Evolutionary conservation across 2,888 invertebrate species (phyloP).

Genomic region (Cosmopolites sordidus): DNA sequence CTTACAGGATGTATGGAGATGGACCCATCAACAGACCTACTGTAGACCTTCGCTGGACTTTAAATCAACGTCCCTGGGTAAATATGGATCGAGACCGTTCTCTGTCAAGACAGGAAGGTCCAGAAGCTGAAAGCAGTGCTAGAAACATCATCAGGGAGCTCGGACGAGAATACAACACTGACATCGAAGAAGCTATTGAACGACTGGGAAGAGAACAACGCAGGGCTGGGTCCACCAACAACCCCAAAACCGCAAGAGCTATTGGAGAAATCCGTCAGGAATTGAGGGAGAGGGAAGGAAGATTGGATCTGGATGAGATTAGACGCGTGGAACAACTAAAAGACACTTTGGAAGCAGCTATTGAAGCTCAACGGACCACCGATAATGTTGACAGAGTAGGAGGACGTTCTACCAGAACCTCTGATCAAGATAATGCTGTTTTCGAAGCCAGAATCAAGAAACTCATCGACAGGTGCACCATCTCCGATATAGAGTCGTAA

Average conservation of each 20-base stretch:
- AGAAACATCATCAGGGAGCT: background rate
- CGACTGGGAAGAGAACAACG: background rate
- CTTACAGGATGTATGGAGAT: too few species aligned
- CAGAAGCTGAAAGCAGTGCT: background rate
- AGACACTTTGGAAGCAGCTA: conserved; percentile 9
- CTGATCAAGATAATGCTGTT: conserved; percentile 1
- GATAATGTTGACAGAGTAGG: conserved; percentile 3
- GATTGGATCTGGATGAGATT: background rate
- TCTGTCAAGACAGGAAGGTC: background rate
- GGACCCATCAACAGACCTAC: too few species aligned
- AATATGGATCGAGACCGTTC: too few species aligned
- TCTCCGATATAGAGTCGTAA: conserved; percentile 17
- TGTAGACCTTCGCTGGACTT: too few species aligned
- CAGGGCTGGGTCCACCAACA: background rate
- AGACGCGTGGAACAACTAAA: background rate
- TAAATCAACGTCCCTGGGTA: too few species aligned
- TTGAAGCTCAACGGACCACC: conserved; percentile 13
- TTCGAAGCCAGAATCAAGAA: conserved; percentile 12
- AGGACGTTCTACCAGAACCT: background rate
- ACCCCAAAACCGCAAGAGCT: background rate
- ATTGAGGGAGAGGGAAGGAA: background rate
- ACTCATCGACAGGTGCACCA: conserved; percentile 13
- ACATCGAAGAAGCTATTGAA: background rate
- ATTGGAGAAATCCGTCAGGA: background rate
- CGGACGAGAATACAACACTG: background rate